phyloP scores from a whole-genome alignment of 2,888 invertebrate species.

The Drosophila pegasa region DNA sequence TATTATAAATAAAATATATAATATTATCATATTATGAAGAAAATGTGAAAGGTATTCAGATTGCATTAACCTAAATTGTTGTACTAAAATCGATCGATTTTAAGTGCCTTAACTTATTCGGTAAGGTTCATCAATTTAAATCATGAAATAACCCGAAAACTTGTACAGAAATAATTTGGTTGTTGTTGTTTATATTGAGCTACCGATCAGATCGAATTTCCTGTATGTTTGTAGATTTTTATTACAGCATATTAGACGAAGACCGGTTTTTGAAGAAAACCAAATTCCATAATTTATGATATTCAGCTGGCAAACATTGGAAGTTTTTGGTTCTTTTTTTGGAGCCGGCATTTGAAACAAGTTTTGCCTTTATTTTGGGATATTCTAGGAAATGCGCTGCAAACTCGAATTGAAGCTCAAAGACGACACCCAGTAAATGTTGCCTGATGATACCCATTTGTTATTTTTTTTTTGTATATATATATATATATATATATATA shows the following conservation, averaged over 20 bases:
- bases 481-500: no score
- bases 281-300: conserved; percentile 71
- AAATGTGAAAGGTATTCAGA: no score
- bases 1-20: no score
- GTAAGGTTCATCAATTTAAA: no score
- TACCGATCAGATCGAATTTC: conserved; percentile 46
- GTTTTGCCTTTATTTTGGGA: conserved; percentile 32
- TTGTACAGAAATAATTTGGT: not conserved
- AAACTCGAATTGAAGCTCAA: conserved; percentile 22
- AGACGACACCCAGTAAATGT: conserved; percentile 13
- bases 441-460: not conserved
- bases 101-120: no score
- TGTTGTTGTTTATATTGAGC: conserved; percentile 1
- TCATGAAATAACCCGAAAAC: not conserved
- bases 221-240: conserved; percentile 72
- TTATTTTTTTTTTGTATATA: conserved; percentile 2
- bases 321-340: conserved; percentile 18
- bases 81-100: no score
- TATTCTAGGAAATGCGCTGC: conserved; percentile 36
- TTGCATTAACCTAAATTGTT: no score
- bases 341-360: conserved; percentile 60
- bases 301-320: conserved; percentile 52
- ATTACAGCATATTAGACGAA: conserved; percentile 59
- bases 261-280: conserved; percentile 41
- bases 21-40: no score